phyloP scores from a whole-genome alignment of 1,140 invertebrate species.

The Drosophila takahashii region DNA sequence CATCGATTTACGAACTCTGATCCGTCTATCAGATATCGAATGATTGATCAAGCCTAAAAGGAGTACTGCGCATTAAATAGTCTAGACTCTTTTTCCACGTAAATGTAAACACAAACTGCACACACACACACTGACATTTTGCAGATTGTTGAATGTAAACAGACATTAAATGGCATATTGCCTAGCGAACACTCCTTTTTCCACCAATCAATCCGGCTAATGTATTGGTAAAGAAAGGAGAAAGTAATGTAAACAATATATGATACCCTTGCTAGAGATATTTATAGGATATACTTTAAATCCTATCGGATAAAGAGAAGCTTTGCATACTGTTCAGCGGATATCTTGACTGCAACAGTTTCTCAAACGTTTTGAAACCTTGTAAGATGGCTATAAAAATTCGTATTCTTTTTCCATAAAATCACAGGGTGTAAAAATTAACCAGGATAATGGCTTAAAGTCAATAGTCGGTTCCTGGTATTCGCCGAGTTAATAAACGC shows the following conservation, averaged over 20 bases:
- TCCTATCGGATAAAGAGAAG: background rate
- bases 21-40: background rate
- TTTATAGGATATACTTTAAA: background rate
- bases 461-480: background rate
- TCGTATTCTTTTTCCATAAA: background rate
- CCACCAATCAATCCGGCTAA: background rate
- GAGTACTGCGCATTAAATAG: background rate
- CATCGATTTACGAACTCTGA: background rate
- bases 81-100: background rate
- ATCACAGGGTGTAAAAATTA: background rate
- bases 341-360: background rate
- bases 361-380: background rate
- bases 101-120: conserved; percentile 44
- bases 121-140: conserved; percentile 22
- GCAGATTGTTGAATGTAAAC: conserved; percentile 53
- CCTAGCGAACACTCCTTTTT: conserved; percentile 8
- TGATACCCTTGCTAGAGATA: background rate
- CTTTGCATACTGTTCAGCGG: background rate
- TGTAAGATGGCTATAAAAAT: too few relatives aligned
- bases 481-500: conserved; percentile 5
- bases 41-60: background rate
- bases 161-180: conserved; percentile 41
- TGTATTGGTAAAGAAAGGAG: background rate
- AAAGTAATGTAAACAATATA: background rate
- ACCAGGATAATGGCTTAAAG: background rate